Conservation (phyloP, 1,140 invertebrate species). For the Cherax quadricarinatus region DNA sequence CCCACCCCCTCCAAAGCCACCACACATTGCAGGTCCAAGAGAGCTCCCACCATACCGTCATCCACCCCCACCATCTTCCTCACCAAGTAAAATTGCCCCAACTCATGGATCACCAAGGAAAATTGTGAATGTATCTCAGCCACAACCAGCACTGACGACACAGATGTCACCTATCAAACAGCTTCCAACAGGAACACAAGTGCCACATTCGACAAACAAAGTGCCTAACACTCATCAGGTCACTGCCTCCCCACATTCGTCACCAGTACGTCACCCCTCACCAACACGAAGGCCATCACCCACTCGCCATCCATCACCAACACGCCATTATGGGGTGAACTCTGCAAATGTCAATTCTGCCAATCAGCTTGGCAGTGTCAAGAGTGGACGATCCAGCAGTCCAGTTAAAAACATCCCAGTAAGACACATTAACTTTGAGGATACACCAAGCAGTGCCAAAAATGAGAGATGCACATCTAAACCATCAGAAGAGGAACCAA, state of each 20-base stretch:
- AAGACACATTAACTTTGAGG: slow-evolving; percentile 35
- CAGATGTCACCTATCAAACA: slow-evolving; percentile 55
- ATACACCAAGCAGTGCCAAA: slow-evolving; percentile 7
- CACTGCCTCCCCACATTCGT: slow-evolving; percentile 41
- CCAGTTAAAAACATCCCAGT: slow-evolving; percentile 32
- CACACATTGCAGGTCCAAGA: slow-evolving; percentile 30
- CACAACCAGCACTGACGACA: slow-evolving; percentile 7
- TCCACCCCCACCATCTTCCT: slow-evolving; percentile 47
- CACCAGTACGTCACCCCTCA: slow-evolving; percentile 56
- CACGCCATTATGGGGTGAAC: slow-evolving; percentile 22
- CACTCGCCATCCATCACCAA: slow-evolving; percentile 48
- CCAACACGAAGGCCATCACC: slow-evolving; percentile 43
- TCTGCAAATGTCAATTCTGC: neutral
- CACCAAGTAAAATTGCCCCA: slow-evolving; percentile 44
- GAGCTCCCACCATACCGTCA: slow-evolving; percentile 61
- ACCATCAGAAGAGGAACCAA: slow-evolving; percentile 27
- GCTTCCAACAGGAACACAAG: slow-evolving; percentile 25
- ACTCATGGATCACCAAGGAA: slow-evolving; percentile 56
- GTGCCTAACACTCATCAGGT: slow-evolving; percentile 46
- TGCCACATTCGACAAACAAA: slow-evolving; percentile 57
- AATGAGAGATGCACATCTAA: slow-evolving; percentile 26
- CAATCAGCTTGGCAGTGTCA: slow-evolving; percentile 2
- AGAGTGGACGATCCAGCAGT: slow-evolving; percentile 39
- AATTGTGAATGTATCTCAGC: slow-evolving; percentile 4
- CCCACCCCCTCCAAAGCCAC: slow-evolving; percentile 60